Percentiles rank a stretch among this genome's conserved stretches.
phyloP scores from a whole-genome alignment of 2,888 invertebrate genomes.

The Lasius fuliginosus region DNA sequence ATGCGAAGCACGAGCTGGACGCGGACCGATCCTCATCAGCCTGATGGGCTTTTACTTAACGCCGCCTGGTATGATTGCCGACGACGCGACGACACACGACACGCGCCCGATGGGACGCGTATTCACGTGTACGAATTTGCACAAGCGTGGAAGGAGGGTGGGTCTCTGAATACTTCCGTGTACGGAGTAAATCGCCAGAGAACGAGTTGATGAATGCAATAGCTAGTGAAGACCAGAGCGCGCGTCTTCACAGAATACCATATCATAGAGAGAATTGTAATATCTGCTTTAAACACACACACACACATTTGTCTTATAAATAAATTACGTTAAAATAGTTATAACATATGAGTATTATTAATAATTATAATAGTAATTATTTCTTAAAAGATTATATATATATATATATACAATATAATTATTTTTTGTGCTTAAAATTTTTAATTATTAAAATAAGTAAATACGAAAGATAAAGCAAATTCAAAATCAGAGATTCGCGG shows the following conservation, averaged over 20 bases:
- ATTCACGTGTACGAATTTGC: conserved; percentile 40
- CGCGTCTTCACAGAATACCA: not conserved
- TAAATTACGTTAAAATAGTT: not conserved
- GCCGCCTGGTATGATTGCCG: not conserved
- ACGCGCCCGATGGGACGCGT: conserved; percentile 6
- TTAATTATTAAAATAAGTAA: not conserved
- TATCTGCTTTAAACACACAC: not conserved
- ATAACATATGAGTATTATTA: not conserved
- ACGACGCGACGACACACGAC: conserved; percentile 9
- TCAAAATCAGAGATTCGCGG: not conserved
- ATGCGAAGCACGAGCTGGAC: conserved; percentile 28
- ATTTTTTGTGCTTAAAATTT: not conserved
- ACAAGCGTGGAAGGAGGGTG: conserved; percentile 7
- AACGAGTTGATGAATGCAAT: conserved; percentile 10
- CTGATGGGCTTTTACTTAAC: conserved; percentile 55
- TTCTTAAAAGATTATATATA: not conserved
- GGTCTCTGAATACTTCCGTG: not conserved
- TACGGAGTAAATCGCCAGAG: conserved; percentile 1
- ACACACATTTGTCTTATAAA: not conserved
- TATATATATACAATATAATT: no score
- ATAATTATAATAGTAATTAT: conserved; percentile 14
- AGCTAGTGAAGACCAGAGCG: not conserved
- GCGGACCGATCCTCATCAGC: conserved; percentile 38
- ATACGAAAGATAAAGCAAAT: not conserved
- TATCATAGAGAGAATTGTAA: not conserved